Conservation (phyloP, 1,140 invertebrate species). For the Drosophila elegans region DNA sequence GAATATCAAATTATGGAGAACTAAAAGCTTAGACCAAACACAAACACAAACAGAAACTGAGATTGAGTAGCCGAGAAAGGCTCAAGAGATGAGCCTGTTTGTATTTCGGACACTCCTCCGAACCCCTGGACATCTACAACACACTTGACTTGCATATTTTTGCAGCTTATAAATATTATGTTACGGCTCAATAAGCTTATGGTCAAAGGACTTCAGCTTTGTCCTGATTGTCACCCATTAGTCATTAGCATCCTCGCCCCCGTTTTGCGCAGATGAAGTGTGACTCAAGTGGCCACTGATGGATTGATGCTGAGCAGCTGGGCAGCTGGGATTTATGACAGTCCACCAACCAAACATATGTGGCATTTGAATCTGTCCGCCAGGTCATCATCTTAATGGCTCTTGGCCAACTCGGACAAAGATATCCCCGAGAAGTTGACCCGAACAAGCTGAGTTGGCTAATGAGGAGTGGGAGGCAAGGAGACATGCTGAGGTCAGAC, state of each 20-base stretch:
- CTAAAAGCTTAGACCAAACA: constrained; percentile 61
- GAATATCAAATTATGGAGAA: constrained; percentile 78
- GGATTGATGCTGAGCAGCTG: constrained; percentile 35
- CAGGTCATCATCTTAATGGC: constrained; percentile 61
- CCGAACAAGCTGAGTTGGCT: constrained; percentile 27
- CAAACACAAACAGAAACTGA: constrained; percentile 32
- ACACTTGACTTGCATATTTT: constrained; percentile 55
- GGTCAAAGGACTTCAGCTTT: constrained; percentile 15
- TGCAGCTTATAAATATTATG: constrained; percentile 74
- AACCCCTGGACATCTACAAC: constrained; percentile 22
- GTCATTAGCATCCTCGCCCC: constrained; percentile 58
- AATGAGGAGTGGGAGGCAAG: constrained; percentile 20
- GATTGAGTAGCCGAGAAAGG: constrained; percentile 11
- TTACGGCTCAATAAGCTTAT: constrained; percentile 74
- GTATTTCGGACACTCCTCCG: constrained; percentile 48
- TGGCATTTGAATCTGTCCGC: constrained; percentile 38
- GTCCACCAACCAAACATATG: constrained; percentile 6
- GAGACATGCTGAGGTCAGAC: constrained; percentile 32
- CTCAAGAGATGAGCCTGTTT: constrained; percentile 70
- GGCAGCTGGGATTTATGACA: constrained; percentile 21
- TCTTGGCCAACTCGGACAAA: constrained; percentile 39
- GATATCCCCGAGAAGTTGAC: constrained; percentile 28
- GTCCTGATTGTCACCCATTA: constrained; percentile 67
- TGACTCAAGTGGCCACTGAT: constrained; percentile 53
- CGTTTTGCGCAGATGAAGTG: constrained; percentile 18